Evolutionary conservation across 2,113 vertebrate species (phyloP).

Genomic region (Mirounga angustirostris): DNA sequence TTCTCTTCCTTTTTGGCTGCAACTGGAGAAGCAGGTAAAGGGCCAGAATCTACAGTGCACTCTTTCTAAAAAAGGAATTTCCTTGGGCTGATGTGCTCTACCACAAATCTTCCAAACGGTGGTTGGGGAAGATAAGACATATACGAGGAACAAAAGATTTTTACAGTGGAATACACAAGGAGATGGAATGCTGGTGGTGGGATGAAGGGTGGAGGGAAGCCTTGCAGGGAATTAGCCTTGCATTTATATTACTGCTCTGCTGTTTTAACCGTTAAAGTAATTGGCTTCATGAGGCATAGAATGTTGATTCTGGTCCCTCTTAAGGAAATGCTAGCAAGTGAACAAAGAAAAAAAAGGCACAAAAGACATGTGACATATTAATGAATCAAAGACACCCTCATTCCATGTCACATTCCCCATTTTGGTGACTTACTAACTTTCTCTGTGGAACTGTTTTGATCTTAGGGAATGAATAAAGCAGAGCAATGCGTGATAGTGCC

Average conservation of each 20-base stretch:
- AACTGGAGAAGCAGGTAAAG: conserved; percentile 7
- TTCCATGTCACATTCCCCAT: background rate
- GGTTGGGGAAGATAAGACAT: background rate
- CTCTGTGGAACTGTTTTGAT: background rate
- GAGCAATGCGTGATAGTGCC: background rate
- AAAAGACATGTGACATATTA: background rate
- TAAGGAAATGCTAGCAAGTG: background rate
- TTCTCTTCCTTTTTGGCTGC: conserved; percentile 49
- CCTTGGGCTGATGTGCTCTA: fast-evolving
- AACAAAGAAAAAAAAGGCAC: background rate
- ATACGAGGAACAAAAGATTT: background rate
- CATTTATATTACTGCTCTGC: background rate
- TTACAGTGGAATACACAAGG: background rate
- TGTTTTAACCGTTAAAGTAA: background rate
- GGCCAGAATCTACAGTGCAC: background rate
- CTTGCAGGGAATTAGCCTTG: background rate
- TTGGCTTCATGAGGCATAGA: background rate
- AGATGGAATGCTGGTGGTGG: background rate
- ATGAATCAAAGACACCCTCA: background rate
- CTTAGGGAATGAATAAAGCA: background rate
- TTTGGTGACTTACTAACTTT: background rate
- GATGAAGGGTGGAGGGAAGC: background rate
- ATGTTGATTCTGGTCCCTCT: background rate
- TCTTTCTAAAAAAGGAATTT: background rate
- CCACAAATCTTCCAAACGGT: background rate